Base-by-base conservation (phyloP, 2,888 invertebrate genomes). In the Pandemis heparana region DNA sequence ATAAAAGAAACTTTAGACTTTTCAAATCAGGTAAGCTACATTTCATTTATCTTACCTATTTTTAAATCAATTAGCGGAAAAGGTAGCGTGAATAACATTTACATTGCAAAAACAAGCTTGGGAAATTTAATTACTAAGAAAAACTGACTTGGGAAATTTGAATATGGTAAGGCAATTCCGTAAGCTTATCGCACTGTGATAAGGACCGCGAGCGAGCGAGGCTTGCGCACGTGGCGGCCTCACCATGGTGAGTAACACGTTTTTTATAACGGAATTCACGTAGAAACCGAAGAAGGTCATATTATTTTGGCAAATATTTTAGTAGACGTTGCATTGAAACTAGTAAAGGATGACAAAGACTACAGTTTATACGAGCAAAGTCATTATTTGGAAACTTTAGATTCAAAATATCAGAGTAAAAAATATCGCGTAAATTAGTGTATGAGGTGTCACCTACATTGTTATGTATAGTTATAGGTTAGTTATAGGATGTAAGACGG, bases 21-120 rank as follows among this genome's bases (percentile, higher is more conserved):
- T 83, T 79, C 83, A 85, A 86, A 71, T 83, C 81, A 78, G 82
- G 83, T 77, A 80, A 80, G 79, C 80, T 80, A 77, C 77, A 76
- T 79, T 78, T 77, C 74, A 79, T 79, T 79, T 78, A 79, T 76
- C 77, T 80, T 81, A 76, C 78, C 78, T 83, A 79, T 83, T 85
- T 83, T 77, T 79, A 79, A 82, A 84, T 86, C 84, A 85, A 86
- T 87, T 85, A 84, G 75, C 71, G n/a, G 74, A 79, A 80, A 79
- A 75, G 79, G 75, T 72, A 70, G 48, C 69, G 73, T 65, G 70
- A 59, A 76, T 75, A 73, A 48, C 60, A 68, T 70, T 78, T 74
- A 75, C 76, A 75, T 66, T 46, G 18, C 41, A 68, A 69, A 71
- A 71, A 59, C 48, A 56, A 60, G 64, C 53, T 68, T 16, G 68